Evolutionary conservation across 2,888 invertebrate genomes (phyloP).

Genomic region (Gibbula magus): DNA sequence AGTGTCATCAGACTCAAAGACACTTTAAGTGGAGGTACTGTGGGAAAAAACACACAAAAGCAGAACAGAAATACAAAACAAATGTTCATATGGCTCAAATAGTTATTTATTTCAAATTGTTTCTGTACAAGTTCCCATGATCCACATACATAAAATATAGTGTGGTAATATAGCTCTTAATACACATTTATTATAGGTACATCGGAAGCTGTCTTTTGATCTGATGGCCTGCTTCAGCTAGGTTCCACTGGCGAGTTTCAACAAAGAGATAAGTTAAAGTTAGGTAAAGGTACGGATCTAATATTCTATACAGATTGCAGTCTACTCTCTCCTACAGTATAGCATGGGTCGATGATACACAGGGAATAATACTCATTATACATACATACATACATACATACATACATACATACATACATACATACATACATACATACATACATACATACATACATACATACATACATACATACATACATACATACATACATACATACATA

Average conservation of each 20-base stretch:
- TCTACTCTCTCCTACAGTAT: conserved; percentile 8
- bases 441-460: background rate
- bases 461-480: too few species aligned
- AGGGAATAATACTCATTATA: conserved; percentile 11
- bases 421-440: too few species aligned
- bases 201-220: conserved; percentile 9
- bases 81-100: conserved; percentile 14
- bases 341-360: background rate
- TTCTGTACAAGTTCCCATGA: conserved; percentile 29
- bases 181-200: background rate
- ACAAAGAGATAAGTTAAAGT: background rate
- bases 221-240: background rate
- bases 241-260: background rate
- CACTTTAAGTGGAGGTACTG: too few species aligned
- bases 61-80: too few species aligned
- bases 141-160: conserved; percentile 38
- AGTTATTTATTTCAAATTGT: conserved; percentile 33
- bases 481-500: background rate
- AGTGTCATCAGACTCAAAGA: too few species aligned
- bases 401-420: background rate
- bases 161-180: conserved; percentile 20
- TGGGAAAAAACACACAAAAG: too few species aligned
- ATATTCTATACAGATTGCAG: background rate
- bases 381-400: background rate
- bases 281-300: too few species aligned